Conservation (phyloP, 2,113 vertebrate species). For the Solea solea region DNA sequence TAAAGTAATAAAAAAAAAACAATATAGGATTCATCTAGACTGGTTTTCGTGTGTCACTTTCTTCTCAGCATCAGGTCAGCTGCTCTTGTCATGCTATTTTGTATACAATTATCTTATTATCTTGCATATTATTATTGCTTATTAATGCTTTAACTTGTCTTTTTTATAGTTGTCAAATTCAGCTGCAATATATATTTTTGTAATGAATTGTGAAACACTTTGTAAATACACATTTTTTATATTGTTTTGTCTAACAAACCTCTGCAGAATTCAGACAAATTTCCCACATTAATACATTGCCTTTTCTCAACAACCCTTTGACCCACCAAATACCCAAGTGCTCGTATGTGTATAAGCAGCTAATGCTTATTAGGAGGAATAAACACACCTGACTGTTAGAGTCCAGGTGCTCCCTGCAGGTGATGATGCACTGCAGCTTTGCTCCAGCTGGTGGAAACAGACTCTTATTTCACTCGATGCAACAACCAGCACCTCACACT, state of each 20-base stretch:
- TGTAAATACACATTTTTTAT: neutral
- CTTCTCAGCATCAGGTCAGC: no score
- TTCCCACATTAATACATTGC: slow-evolving; percentile 29
- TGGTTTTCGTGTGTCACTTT: no score
- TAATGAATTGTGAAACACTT: neutral
- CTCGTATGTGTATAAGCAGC: slow-evolving; percentile 21
- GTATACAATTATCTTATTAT: no score
- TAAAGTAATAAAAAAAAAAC: no score
- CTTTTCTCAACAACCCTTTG: slow-evolving; percentile 8
- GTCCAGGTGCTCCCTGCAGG: slow-evolving; percentile 67
- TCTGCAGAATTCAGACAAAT: slow-evolving; percentile 28
- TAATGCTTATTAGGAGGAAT: slow-evolving; percentile 58
- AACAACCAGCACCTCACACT: slow-evolving; percentile 14
- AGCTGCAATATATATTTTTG: neutral
- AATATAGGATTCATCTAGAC: no score
- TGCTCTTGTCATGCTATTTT: no score
- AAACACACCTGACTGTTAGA: slow-evolving; percentile 59
- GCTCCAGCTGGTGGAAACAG: slow-evolving; percentile 81
- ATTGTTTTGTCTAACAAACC: slow-evolving; percentile 6
- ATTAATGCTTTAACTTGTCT: neutral
- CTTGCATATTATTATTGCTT: neutral
- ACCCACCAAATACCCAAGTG: slow-evolving; percentile 16
- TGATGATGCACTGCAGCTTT: slow-evolving; percentile 72
- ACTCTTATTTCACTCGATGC: slow-evolving; percentile 58
- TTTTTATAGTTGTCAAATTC: neutral